Percentiles rank a stretch among this genome's conserved stretches.
phyloP scores from a whole-genome alignment of 2,888 invertebrate genomes.

The Operophtera brumata region DNA sequence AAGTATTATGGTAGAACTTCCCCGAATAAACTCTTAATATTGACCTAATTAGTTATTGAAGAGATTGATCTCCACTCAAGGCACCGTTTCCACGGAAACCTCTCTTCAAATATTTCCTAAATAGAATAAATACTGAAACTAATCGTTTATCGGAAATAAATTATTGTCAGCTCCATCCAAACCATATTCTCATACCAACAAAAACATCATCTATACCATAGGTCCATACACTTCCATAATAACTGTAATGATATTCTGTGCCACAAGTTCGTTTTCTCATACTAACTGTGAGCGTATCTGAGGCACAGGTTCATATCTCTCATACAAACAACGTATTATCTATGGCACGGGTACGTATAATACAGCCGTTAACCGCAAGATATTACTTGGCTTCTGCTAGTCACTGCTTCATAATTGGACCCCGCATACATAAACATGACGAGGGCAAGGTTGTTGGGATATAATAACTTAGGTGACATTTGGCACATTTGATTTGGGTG shows the following conservation, averaged over 20 bases:
- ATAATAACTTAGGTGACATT: constrained; percentile 26
- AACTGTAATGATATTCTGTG: constrained; percentile 6
- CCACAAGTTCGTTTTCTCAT: not conserved
- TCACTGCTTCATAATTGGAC: constrained; percentile 38
- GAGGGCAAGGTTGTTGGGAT: constrained; percentile 27
- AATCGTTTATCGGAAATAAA: constrained; percentile 17
- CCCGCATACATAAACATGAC: constrained; percentile 33
- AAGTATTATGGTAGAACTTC: no score
- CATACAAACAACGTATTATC: not conserved
- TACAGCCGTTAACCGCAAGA: constrained; percentile 37
- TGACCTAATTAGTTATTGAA: not conserved
- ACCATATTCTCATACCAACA: constrained; percentile 5
- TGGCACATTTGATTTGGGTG: constrained; percentile 17
- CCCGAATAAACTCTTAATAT: no score
- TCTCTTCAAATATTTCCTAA: not conserved
- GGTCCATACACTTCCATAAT: not conserved
- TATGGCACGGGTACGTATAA: constrained; percentile 28
- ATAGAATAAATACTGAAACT: constrained; percentile 9
- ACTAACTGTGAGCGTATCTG: constrained; percentile 3
- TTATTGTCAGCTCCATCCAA: constrained; percentile 14
- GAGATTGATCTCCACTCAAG: not conserved
- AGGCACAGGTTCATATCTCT: not conserved
- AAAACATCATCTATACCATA: not conserved
- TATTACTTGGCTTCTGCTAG: constrained; percentile 36
- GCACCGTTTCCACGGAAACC: not conserved